Base-by-base conservation (phyloP, 2,888 invertebrate genomes). In the Xestia sexstrigata region DNA sequence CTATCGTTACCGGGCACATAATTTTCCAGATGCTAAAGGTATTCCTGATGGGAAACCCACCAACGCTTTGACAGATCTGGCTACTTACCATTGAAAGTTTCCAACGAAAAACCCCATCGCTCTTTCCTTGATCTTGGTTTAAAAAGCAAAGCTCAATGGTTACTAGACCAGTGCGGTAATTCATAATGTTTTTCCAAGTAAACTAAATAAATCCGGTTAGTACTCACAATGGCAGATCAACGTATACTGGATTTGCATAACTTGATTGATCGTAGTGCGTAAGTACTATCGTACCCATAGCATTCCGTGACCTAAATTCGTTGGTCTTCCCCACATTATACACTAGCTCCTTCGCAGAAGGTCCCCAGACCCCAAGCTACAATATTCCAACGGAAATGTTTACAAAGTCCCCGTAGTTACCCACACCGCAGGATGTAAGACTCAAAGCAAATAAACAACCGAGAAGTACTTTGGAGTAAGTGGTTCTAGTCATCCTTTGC, bases 321-420 rank as follows among this genome's bases (percentile, higher is more conserved):
- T 47, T 15, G 52, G 55, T 76, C 9, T 62, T 80, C 30, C 76
- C 70, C 65, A 35, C 26, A 23, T 20, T 11, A 7, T 7, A 45
- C 13, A 49, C 3, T n/a, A 35, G 1, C 9, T n/a, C 26, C 45
- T 67, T n/a, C 35, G 23, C 5, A 52, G 20, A 76, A 52, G 9
- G 15, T 17, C n/a, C 15, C n/a, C 15, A 17, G 15, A 13, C n/a
- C 15, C n/a, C 15, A 17, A 55, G 47, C 26, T 30, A 1, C 2
- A 42, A 17, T 65, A 69, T 26, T 45, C 55, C 20, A 11, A 35
- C 42, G 55, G 69, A 63, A 55, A 47, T 62, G 60, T 9, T 67
- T 2, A 23, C 11, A 68, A 81, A 79, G 69, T 76, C 79, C 76
- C 79, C 69, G 55, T 2, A 58, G 63, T 52, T n/a, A 55, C 26